Evolutionary conservation across 2,113 vertebrate genomes (phyloP), one percentile per base, ranked within the genome.

Genomic region (Girardinichthys multiradiatus): DNA sequence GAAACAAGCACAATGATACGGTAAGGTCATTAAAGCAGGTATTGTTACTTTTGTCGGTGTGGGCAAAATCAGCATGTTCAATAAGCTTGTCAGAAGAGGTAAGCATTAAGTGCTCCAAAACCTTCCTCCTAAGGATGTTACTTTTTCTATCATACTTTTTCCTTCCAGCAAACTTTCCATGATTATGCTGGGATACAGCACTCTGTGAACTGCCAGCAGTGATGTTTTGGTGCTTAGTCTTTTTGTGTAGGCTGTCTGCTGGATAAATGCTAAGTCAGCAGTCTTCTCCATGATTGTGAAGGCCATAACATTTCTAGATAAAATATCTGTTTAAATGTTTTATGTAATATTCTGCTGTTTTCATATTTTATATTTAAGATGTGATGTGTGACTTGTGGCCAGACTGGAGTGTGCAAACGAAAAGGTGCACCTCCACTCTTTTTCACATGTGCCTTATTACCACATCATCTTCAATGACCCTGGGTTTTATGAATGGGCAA

Each of bases 401-500:
- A 9, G 7, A 12, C 10, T 58, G 51, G 45, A 9, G 17, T 51
- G 51, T 33, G 21, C 2, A n/a, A 1, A 2, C 10, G 42, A 51
- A 29, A 64, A 54, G 48, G 48, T 9, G 17, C 68, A 19, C 64
- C 42, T 6, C 42, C 51, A 27, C 48, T 42, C 58, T 39, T 35
- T 37, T 39, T 17, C 17, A 48, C 81, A 64, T 24, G 33, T 80
- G 72, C 33, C 64, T 62, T 72, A 51, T 65, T 57, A 68, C 59
- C 11, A 72, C 58, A 64, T 78, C 77, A 77, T 80, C 80, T 73
- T 88, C 84, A 86, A 35, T 86, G 89, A 91, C 82, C 86, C 71
- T 30, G 51, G 57, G 48, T 85, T 93, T 92, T 92, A 88, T 93
- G 91, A 94, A 93, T 93, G 91, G 82, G 83, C 74, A 75, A 70